phyloP scores from a whole-genome alignment of 1,140 invertebrate species.

The Antheraea pernyi region DNA sequence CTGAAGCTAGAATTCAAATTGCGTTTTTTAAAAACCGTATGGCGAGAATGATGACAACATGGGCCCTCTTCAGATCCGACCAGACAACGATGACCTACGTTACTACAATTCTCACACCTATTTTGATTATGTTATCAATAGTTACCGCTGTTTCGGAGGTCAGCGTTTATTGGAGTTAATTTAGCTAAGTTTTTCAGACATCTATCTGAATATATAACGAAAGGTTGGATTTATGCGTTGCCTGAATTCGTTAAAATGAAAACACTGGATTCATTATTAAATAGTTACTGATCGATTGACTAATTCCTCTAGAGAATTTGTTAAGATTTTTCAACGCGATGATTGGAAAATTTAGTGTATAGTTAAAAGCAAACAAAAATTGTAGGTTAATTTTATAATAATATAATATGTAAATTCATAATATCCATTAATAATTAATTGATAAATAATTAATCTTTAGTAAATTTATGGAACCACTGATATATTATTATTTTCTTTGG shows the following conservation, averaged over 20 bases:
- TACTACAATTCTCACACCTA: background rate
- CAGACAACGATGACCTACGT: constrained; percentile 4
- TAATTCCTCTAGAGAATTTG: background rate
- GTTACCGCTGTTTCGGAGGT: background rate
- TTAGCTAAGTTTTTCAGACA: constrained; percentile 22
- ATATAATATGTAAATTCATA: too few relatives aligned
- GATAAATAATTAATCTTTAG: too few relatives aligned
- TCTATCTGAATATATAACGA: constrained; percentile 21
- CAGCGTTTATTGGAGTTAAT: constrained; percentile 1
- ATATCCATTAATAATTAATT: too few relatives aligned
- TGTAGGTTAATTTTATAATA: too few relatives aligned
- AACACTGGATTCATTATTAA: constrained; percentile 14
- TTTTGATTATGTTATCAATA: background rate
- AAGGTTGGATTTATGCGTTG: constrained; percentile 9
- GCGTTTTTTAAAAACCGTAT: constrained; percentile 31
- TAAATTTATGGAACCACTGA: too few relatives aligned
- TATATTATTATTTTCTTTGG: too few relatives aligned
- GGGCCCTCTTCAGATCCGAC: constrained; percentile 15
- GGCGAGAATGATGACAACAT: constrained; percentile 25
- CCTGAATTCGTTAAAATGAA: constrained; percentile 14
- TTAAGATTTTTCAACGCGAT: too few relatives aligned
- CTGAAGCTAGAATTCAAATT: constrained; percentile 33
- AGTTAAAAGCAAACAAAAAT: too few relatives aligned
- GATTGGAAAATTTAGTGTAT: too few relatives aligned
- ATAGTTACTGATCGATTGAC: background rate